phyloP scores from a whole-genome alignment of 2,113 vertebrate genomes.

The Epinephelus cyanopodus region DNA sequence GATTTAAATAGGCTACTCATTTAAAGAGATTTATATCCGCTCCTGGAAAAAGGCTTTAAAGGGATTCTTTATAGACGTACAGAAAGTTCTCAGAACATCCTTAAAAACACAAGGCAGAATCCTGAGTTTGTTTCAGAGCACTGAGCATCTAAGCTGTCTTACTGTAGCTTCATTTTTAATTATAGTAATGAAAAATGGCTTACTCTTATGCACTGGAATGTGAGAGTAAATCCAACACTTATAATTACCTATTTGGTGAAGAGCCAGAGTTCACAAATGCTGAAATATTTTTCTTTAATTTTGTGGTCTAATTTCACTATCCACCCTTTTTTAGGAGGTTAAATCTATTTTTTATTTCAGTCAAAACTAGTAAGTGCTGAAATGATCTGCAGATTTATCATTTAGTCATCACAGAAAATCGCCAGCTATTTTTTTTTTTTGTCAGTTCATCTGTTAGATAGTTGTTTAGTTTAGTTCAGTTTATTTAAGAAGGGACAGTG shows the following conservation, averaged over 20 bases:
- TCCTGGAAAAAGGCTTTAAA: background rate
- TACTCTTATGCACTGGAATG: background rate
- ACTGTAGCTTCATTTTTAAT: background rate
- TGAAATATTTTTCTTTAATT: background rate
- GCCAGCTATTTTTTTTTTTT: background rate
- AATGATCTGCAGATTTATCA: background rate
- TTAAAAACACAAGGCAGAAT: background rate
- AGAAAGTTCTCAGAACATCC: background rate
- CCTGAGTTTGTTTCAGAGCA: background rate
- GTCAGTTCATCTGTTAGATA: too few relatives aligned
- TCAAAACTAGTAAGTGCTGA: background rate
- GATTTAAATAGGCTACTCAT: background rate
- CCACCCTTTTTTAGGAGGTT: background rate
- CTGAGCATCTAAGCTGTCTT: background rate
- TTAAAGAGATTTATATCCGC: background rate
- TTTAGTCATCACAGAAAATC: background rate
- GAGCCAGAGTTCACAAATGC: background rate
- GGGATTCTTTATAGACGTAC: background rate
- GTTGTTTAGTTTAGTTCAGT: too few relatives aligned
- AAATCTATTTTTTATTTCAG: background rate
- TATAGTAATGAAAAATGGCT: constrained; percentile 1
- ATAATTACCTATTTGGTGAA: background rate
- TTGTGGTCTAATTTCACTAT: background rate
- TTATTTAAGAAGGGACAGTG: too few relatives aligned
- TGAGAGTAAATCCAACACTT: constrained; percentile 1